phyloP scores from a whole-genome alignment of 2,797 vertebrate species.

The Denticeps clupeoides region DNA sequence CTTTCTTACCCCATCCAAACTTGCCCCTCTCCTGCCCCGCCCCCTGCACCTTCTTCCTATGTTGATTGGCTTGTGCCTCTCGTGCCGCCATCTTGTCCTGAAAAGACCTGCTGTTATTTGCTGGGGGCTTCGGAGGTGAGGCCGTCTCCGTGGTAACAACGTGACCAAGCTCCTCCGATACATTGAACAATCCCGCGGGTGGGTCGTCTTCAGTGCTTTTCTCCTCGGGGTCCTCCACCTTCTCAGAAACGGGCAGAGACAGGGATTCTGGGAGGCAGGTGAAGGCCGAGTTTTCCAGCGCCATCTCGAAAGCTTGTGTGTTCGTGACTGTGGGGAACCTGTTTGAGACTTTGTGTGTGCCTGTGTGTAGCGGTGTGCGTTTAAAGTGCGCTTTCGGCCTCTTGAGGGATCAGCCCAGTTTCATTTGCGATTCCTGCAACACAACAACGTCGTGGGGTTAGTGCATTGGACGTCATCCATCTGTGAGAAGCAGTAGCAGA shows the following conservation, averaged over 20 bases:
- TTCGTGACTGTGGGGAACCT: constrained; percentile 7
- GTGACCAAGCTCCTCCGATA: constrained; percentile 56
- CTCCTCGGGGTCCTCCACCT: constrained; percentile 46
- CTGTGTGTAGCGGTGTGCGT: no score
- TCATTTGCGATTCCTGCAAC: no score
- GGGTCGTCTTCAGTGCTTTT: constrained; percentile 40
- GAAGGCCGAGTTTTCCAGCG: constrained; percentile 68
- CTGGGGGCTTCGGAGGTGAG: constrained; percentile 20
- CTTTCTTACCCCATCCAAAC: constrained; percentile 68
- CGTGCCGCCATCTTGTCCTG: constrained; percentile 61
- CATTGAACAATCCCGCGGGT: constrained; percentile 41
- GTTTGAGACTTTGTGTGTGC: neutral
- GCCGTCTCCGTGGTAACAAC: constrained; percentile 56
- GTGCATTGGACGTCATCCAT: no score
- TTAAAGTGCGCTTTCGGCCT: no score
- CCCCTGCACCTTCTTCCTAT: constrained; percentile 46
- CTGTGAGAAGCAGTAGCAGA: no score
- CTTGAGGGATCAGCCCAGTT: no score
- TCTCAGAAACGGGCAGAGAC: constrained; percentile 56
- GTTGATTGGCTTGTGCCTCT: constrained; percentile 50
- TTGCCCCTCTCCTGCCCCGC: constrained; percentile 53
- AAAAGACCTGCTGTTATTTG: constrained; percentile 52
- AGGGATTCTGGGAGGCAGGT: constrained; percentile 60
- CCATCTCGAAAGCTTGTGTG: constrained; percentile 50
- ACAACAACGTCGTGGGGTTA: no score